Percentiles rank a stretch among this genome's conserved stretches.
Conservation (phyloP, 2,888 invertebrate genomes). For the Bursaphelenchus okinawaensis region DNA sequence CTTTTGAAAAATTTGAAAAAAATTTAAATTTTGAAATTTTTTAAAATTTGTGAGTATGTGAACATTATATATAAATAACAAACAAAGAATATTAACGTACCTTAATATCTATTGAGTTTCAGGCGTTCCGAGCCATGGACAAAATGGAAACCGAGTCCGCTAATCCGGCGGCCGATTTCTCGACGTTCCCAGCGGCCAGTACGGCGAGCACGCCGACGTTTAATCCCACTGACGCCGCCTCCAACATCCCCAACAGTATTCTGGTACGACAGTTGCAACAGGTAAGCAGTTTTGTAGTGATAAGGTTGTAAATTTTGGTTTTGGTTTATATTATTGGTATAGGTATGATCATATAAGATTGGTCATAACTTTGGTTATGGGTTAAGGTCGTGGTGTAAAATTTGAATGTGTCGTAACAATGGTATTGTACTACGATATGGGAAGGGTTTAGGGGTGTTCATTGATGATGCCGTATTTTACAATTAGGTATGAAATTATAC, state of each 20-base stretch:
- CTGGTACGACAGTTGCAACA: background rate
- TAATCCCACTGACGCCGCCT: background rate
- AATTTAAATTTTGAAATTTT: background rate
- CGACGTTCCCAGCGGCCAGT: constrained; percentile 1
- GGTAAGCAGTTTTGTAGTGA: background rate
- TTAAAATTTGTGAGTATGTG: no score
- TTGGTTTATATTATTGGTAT: no score
- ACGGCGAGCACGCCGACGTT: constrained; percentile 1
- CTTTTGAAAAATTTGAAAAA: background rate
- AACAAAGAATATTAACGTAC: no score
- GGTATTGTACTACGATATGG: no score
- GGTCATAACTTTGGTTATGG: no score
- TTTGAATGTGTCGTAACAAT: no score
- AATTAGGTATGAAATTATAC: no score
- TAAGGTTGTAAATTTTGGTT: background rate
- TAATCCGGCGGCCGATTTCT: background rate
- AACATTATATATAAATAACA: no score
- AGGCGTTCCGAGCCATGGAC: constrained; percentile 25
- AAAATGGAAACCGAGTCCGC: constrained; percentile 20
- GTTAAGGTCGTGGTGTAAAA: no score
- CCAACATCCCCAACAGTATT: constrained; percentile 2
- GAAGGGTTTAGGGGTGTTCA: no score
- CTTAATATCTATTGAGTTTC: background rate
- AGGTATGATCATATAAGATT: no score
- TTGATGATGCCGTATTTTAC: no score